Percentiles rank a stretch among this genome's conserved stretches.
Evolutionary conservation across 2,797 vertebrate species (phyloP).

Genomic region (Artibeus lituratus): DNA sequence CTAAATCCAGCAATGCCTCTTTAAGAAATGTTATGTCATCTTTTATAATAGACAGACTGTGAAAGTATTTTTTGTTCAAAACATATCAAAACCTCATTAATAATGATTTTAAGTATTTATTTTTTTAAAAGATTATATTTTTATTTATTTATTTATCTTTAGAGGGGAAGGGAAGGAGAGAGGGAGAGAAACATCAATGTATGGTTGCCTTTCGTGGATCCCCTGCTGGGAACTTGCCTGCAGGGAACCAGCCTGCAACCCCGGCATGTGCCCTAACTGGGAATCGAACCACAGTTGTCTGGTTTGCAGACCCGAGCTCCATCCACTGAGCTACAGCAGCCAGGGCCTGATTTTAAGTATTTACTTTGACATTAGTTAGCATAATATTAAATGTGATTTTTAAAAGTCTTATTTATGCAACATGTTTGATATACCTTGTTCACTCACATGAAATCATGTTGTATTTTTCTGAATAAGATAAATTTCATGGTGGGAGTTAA

Average conservation of each 20-base stretch:
- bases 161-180: no score
- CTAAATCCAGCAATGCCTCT: not conserved
- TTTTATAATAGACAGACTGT: not conserved
- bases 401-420: constrained; percentile 65
- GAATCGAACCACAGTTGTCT: no score
- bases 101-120: constrained; percentile 43
- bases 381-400: constrained; percentile 42
- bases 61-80: not conserved
- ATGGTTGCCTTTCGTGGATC: no score
- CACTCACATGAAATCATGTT: constrained; percentile 71
- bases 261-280: no score
- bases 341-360: constrained; percentile 22
- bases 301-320: no score
- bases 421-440: constrained; percentile 62
- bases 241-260: no score
- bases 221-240: no score
- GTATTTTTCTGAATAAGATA: constrained; percentile 73
- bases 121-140: no score
- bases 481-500: constrained; percentile 73
- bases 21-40: not conserved
- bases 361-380: constrained; percentile 51
- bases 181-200: no score
- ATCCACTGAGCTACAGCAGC: no score
- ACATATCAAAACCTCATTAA: constrained; percentile 34
- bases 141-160: no score